Base-by-base conservation (phyloP, 1,140 invertebrate species). In the Leptonema lineaticorne region DNA sequence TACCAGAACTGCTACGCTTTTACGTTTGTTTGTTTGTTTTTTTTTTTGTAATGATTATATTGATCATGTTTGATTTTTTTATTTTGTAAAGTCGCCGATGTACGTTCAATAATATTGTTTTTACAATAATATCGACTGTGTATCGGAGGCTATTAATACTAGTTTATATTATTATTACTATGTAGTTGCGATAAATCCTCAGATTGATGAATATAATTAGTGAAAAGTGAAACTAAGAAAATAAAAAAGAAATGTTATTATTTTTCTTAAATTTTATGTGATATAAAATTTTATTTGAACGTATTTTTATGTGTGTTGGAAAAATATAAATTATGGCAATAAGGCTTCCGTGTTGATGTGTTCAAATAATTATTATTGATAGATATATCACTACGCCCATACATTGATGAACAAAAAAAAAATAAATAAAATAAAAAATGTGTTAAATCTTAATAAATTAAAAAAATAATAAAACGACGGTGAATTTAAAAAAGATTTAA, bases 231-330 rank as follows among this genome's bases (percentile, higher is more conserved):
- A n/a, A n/a, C n/a, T n/a, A n/a, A n/a, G n/a, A n/a, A n/a, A n/a
- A n/a, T n/a, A n/a, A 80, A 78, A 78, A 78, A 79, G 74, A 79
- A 78, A 78, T 80, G 80, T 81, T 78, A 80, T 81, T 78, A 81
- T 80, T 76, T 57, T 57, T 57, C 33, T 59, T 59, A 59, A 59
- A 59, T 59, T 59, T 59, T 59, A 59, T 59, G 57, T 59, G 30
- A 33, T 59, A 33, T 59, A 59, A 59, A 59, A 59, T 33, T 33
- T 33, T 59, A 37, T 59, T 59, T 59, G 28, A 59, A 59, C 28
- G 57, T 59, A 59, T 59, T 33, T 33, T 33, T 30, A 59, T 33
- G 30, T 59, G 57, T 33, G 57, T 53, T 53, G 50, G 50, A 53
- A 53, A 53, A 60, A 68, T 50, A 68, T 68, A 41, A 18, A 37